phyloP scores from a whole-genome alignment of 2,113 vertebrate species.

The Athene cunicularia region DNA sequence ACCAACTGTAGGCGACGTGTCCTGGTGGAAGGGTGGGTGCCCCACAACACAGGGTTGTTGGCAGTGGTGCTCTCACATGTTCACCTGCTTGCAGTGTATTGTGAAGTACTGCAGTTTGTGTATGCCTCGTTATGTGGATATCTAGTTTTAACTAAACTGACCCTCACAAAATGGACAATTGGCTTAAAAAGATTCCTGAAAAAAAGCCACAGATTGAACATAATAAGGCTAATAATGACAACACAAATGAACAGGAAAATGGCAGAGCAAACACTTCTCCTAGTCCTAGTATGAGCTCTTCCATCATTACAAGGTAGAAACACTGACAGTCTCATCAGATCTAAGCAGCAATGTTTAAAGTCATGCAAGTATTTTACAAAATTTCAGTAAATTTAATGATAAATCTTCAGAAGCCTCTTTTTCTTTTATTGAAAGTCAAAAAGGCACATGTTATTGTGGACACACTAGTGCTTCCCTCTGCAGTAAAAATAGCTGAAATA shows the following conservation, averaged over 20 bases:
- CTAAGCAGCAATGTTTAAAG: background rate
- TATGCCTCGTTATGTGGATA: background rate
- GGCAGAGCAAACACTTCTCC: background rate
- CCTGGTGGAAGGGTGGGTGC: background rate
- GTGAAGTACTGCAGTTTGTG: background rate
- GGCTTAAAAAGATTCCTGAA: background rate
- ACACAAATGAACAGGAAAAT: background rate
- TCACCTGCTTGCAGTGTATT: background rate
- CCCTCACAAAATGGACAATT: background rate
- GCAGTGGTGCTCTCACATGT: background rate
- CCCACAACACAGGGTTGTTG: background rate
- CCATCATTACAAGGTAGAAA: background rate
- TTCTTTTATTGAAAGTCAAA: background rate
- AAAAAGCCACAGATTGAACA: background rate
- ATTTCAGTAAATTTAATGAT: background rate
- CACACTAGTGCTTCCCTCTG: background rate
- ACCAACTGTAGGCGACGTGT: rapidly evolving
- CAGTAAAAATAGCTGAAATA: background rate
- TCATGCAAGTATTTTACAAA: background rate
- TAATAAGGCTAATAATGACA: background rate
- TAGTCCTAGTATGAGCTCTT: background rate
- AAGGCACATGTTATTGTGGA: background rate
- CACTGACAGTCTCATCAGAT: background rate
- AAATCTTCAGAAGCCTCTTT: background rate
- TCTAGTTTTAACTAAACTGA: background rate